phyloP scores from a whole-genome alignment of 2,797 vertebrate species.

The Anomalospiza imberbis region DNA sequence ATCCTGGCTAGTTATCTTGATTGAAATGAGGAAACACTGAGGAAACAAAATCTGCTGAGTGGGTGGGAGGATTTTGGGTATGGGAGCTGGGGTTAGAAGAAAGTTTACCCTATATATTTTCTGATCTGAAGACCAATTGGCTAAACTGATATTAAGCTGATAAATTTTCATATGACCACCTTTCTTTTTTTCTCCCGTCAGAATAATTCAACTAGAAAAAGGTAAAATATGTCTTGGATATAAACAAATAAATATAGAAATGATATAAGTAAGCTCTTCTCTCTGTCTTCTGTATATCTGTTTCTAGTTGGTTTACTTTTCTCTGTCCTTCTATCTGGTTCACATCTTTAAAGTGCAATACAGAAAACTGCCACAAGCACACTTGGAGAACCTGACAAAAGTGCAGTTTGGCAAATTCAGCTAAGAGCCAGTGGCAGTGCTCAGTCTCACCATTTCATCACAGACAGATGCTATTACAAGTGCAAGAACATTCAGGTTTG shows the following conservation, averaged over 20 bases:
- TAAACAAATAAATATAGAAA: background rate
- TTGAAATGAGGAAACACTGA: background rate
- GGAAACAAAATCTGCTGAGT: background rate
- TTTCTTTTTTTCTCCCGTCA: rapidly evolving
- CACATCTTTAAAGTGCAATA: slow-evolving; percentile 1
- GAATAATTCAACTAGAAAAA: background rate
- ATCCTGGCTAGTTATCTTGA: background rate
- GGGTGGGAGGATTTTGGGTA: background rate
- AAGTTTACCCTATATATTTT: background rate
- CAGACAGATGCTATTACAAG: slow-evolving; percentile 6
- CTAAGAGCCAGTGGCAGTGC: slow-evolving; percentile 30
- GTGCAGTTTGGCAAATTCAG: slow-evolving; percentile 12
- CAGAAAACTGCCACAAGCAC: background rate
- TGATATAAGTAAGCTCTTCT: background rate
- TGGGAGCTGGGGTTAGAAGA: background rate
- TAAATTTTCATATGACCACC: background rate
- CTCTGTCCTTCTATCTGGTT: background rate
- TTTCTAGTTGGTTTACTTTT: background rate
- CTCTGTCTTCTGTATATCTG: background rate
- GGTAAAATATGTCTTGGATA: background rate
- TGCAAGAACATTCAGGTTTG: slow-evolving; percentile 11
- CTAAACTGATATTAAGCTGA: background rate
- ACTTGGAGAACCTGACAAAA: slow-evolving; percentile 33
- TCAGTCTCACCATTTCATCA: slow-evolving; percentile 36
- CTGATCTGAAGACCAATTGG: background rate